Evolutionary conservation across 1,140 invertebrate species (phyloP).

Genomic region (Drosophila pallidifrons): DNA sequence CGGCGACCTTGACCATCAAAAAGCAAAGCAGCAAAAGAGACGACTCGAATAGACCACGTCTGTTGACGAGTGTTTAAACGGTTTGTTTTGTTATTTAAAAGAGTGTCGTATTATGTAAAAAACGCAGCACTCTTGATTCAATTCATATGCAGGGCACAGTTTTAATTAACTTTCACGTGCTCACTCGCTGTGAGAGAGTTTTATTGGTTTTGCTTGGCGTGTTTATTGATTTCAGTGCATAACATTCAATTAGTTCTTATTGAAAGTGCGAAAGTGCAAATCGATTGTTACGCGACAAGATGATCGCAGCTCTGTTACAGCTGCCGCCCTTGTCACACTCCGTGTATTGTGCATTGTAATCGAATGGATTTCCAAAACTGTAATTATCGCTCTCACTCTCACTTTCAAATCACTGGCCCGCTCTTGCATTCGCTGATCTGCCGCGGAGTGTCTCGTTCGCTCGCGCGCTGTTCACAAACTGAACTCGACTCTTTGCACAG

Average conservation of each 20-base stretch:
- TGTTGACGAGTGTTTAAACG: background rate
- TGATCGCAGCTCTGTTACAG: background rate
- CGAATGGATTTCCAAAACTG: conserved; percentile 5
- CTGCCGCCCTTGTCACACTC: too few species aligned
- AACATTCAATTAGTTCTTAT: conserved; percentile 36
- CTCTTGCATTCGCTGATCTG: conserved; percentile 38
- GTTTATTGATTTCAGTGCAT: conserved; percentile 14
- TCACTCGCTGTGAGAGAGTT: background rate
- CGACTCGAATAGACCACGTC: conserved; percentile 13
- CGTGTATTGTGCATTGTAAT: conserved; percentile 1
- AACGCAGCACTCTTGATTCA: conserved; percentile 27
- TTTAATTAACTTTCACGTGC: conserved; percentile 42
- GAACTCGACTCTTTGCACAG: conserved; percentile 63
- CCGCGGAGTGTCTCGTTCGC: conserved; percentile 63
- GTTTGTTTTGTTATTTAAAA: conserved; percentile 12
- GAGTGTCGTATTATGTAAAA: conserved; percentile 14
- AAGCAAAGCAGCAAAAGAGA: background rate
- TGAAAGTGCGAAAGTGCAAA: conserved; percentile 38
- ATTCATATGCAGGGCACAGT: conserved; percentile 36
- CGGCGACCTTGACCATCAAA: conserved; percentile 39
- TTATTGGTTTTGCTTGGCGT: background rate
- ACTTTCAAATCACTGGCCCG: conserved; percentile 26
- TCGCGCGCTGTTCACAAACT: conserved; percentile 68
- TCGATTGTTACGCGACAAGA: conserved; percentile 16
- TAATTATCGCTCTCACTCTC: conserved; percentile 20